Base-by-base conservation (phyloP, 2,113 vertebrate genomes). In the Scortum barcoo region DNA sequence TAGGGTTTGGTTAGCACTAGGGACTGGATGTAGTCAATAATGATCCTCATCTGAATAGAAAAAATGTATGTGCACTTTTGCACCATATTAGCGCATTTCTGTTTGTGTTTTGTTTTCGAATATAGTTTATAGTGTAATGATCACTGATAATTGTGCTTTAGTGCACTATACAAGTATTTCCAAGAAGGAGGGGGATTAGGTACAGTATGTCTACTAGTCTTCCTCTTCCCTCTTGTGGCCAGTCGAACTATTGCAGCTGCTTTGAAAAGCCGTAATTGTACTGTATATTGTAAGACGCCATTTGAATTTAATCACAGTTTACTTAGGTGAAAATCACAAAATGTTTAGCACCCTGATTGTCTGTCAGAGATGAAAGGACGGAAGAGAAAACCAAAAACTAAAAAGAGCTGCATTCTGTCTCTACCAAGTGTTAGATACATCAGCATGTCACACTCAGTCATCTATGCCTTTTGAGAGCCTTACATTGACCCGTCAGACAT, bases 171-270 rank as follows among this genome's bases (percentile, higher is more conserved):
- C 8, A 53, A 54, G 24, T 26, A 54, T 58, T 63, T 74, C 77
- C 24, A 68, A 19, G 26, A 36, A 61, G 48, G 40, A 70, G 63
- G 61, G 30, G 40, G 28, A 16, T 36, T 17, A 53, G 48, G 57
- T 24, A 11, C 13, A 74, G 42, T 44, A 17, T 2, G 10, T 78
- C 36, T 53, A 7, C 58, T 72, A 14, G 72, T 80, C 58, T 76
- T 44, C 26, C 61, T 85, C 53, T 24, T 75, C 91, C 89, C 86
- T 87, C 89, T 91, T 81, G 88, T 94, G 93, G 88, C 48, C 33
- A 60, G 16, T 81, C 57, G 24, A 13, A 80, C 12, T 76, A 88
- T 51, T 91, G 58, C 90, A 91, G 13, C 61, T 68, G 30, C 61
- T 67, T 30, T 51, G 8, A 56, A 54, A 68, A 75, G 20, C 57